Conservation (phyloP, 2,888 invertebrate genomes). For the Rhimphoctona megacephalus region DNA sequence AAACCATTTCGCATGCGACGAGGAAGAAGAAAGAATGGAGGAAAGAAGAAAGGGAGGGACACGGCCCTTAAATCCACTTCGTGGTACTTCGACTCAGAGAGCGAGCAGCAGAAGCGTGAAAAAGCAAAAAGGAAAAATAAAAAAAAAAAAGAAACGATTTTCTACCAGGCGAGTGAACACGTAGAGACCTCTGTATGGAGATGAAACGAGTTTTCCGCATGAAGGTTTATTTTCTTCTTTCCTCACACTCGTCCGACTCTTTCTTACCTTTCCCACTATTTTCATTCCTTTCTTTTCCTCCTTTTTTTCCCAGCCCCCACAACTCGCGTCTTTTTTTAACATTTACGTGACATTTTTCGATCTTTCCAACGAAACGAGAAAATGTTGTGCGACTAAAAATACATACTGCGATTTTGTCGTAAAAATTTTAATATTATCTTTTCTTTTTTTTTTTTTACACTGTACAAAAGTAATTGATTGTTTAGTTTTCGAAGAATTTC, state of each 20-base stretch:
- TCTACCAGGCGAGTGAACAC: conserved; percentile 28
- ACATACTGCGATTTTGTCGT: neutral
- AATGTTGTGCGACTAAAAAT: conserved; percentile 24
- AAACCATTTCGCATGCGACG: conserved; percentile 4
- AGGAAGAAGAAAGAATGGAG: neutral
- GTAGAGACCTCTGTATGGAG: conserved; percentile 31
- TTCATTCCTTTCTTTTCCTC: conserved; percentile 27
- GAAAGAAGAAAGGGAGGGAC: conserved; percentile 16
- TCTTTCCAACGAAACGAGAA: conserved; percentile 3
- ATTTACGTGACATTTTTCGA: conserved; percentile 63
- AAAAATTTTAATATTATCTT: neutral
- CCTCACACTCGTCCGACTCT: conserved; percentile 41
- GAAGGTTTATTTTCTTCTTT: conserved; percentile 49
- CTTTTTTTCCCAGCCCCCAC: conserved; percentile 4
- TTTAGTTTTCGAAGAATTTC: neutral
- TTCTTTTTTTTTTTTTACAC: no score
- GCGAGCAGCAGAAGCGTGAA: conserved; percentile 31
- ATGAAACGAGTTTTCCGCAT: conserved; percentile 42
- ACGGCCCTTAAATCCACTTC: conserved; percentile 57
- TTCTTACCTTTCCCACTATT: conserved; percentile 27
- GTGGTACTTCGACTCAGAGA: conserved; percentile 47
- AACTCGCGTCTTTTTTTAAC: neutral
- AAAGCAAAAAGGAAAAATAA: conserved; percentile 31
- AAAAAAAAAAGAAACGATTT: conserved; percentile 42
- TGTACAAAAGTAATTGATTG: no score